These are phyloP conservation scores for Danio albolineatus DNA, from an alignment of 2,797 vertebrate genomes.

Conservation along the genomic window DNA sequence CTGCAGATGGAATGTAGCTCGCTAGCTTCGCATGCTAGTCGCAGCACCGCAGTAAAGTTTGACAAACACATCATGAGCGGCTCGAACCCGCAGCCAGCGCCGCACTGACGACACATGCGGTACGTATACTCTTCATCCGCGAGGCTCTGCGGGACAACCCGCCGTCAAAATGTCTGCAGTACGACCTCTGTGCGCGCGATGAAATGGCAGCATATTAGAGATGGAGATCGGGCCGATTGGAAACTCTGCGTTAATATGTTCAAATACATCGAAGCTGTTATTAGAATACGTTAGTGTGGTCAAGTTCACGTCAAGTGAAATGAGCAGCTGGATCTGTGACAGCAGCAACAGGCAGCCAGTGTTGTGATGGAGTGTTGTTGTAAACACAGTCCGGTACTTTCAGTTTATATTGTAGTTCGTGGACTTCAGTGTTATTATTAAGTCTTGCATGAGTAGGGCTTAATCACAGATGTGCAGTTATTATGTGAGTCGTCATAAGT, in stretches of 20 bases:
- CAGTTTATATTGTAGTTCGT: not conserved
- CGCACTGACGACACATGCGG: slow-evolving; percentile 24
- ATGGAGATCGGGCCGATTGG: slow-evolving; percentile 21
- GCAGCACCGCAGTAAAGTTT: slow-evolving; percentile 67
- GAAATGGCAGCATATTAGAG: slow-evolving; percentile 13
- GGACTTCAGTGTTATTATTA: not conserved
- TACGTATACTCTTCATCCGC: slow-evolving; percentile 20
- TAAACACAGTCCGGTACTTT: slow-evolving; percentile 14
- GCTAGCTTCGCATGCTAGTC: slow-evolving; percentile 53
- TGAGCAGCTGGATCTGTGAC: not conserved
- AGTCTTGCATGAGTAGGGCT: not conserved
- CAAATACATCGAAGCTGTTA: not conserved
- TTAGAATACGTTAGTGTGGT: not conserved
- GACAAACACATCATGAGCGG: slow-evolving; percentile 75
- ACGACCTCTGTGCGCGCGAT: not conserved
- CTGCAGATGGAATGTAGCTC: slow-evolving; percentile 56
- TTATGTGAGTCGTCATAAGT: too few relatives aligned
- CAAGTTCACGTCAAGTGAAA: not conserved
- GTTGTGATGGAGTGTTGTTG: not conserved
- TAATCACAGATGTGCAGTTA: not conserved
- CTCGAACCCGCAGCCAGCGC: slow-evolving; percentile 58
- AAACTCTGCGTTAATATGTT: not conserved
- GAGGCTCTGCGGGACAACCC: not conserved
- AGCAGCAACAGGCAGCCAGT: slow-evolving; percentile 11
- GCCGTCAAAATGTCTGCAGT: not conserved